phyloP scores from a whole-genome alignment of 2,113 vertebrate genomes.

The Nycticorax nycticorax region DNA sequence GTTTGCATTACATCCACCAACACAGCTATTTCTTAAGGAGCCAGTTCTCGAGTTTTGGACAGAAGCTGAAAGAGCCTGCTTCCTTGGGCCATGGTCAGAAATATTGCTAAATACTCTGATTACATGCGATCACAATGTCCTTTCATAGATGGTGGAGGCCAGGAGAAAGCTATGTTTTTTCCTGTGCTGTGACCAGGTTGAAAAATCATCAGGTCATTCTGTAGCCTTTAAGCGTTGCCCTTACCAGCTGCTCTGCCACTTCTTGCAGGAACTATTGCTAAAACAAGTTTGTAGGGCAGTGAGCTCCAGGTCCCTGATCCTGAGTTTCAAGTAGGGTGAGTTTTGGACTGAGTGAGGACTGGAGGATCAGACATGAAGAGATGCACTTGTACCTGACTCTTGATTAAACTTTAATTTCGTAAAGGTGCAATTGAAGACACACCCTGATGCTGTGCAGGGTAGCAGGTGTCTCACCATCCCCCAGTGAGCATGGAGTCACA shows the following conservation, averaged over 20 bases:
- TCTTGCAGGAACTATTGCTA: background rate
- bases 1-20: background rate
- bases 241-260: background rate
- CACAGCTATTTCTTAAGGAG: background rate
- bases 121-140: background rate
- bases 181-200: background rate
- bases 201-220: background rate
- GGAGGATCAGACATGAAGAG: background rate
- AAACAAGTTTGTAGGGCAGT: background rate
- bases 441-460: background rate
- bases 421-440: background rate
- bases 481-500: background rate
- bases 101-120: background rate
- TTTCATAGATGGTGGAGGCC: background rate
- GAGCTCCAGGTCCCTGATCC: background rate
- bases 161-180: background rate
- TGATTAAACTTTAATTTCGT: background rate
- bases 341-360: background rate
- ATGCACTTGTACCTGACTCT: background rate
- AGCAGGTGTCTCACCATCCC: background rate
- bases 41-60: background rate
- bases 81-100: background rate
- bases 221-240: background rate
- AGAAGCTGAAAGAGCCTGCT: background rate
- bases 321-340: background rate